Percentiles rank a stretch among this genome's conserved stretches.
These are phyloP conservation scores for Azorinus chamasolen DNA, from an alignment of 2,888 invertebrate genomes.

Conservation along the genomic window DNA sequence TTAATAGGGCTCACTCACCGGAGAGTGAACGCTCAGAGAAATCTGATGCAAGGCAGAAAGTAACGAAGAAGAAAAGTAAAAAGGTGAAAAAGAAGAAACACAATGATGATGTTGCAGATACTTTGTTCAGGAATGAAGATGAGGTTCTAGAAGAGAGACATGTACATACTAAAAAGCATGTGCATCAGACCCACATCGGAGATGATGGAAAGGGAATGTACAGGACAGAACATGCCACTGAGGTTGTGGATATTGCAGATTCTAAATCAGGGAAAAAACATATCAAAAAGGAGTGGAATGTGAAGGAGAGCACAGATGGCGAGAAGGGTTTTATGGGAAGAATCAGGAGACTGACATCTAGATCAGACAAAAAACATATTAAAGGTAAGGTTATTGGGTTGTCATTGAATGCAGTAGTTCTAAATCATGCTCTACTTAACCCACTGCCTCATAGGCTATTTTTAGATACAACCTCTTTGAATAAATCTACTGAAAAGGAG, in stretches of 20 bases:
- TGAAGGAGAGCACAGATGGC: constrained; percentile 64
- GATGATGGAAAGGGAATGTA: constrained; percentile 17
- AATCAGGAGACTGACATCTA: constrained; percentile 42
- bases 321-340: constrained; percentile 49
- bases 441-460: too few species aligned
- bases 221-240: constrained; percentile 39
- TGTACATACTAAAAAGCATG: constrained; percentile 46
- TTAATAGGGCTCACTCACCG: constrained; percentile 9
- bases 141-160: constrained; percentile 47
- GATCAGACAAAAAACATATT: constrained; percentile 40
- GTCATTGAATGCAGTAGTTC: too few species aligned
- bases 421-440: too few species aligned
- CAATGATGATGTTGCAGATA: constrained; percentile 31
- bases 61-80: constrained; percentile 19
- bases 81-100: constrained; percentile 17
- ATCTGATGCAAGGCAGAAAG: background rate
- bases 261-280: constrained; percentile 53
- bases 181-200: constrained; percentile 44
- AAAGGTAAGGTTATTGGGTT: constrained; percentile 52
- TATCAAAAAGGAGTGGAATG: constrained; percentile 56
- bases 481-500: too few species aligned
- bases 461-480: too few species aligned
- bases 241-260: constrained; percentile 27
- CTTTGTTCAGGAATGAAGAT: background rate
- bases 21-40: constrained; percentile 11